Evolutionary conservation across 2,797 vertebrate genomes (phyloP), one percentile per base, ranked within the genome.

Genomic region (Adrianichthys oophorus): DNA sequence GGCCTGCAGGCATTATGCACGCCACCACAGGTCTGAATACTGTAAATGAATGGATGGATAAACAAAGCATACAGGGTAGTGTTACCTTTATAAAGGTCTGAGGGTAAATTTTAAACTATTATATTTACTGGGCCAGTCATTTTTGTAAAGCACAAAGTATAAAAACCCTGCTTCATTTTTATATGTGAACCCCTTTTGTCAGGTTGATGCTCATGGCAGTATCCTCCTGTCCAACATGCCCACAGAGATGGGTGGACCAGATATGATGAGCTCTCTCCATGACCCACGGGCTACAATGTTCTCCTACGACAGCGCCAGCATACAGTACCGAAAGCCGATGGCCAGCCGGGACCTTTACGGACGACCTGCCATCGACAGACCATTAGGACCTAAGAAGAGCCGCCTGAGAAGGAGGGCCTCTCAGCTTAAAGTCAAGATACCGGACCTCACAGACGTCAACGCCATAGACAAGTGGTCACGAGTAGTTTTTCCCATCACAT

Each of bases 401-500:
- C 94, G 82, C 17, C 83, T 98, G 83, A 89, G 85, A 76, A 89
- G 94, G 83, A 92, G 93, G 32, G 93, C 95, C 15, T 96, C 96
- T 16, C 95, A 98, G 84, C 94, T 98, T 68, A 97, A 93, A 85
- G 94, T 97, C 84, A 98, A 98, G 86, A 98, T 98, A 82, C 96
- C 96, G 0, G 93, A 98, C 87, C 89, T 98, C 88, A 97, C 94
- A 45, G 95, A 98, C 40, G 96, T 98, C 67, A 98, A 98, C 41
- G 92, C 94, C 68, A 97, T 98, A 85, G 96, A 98, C 94, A 97
- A 95, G 77, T 98, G 95, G 95, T 98, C 96, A 58, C 92, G 96
- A 60, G 94, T 96, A 70, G 88, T 98, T 66, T 98, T 98, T 81
- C 96, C 96, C 29, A 94, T 96, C 74, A 90, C 91, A 0, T 98